Base-by-base conservation (phyloP, 1,140 invertebrate species). In the Pomacea maculata region DNA sequence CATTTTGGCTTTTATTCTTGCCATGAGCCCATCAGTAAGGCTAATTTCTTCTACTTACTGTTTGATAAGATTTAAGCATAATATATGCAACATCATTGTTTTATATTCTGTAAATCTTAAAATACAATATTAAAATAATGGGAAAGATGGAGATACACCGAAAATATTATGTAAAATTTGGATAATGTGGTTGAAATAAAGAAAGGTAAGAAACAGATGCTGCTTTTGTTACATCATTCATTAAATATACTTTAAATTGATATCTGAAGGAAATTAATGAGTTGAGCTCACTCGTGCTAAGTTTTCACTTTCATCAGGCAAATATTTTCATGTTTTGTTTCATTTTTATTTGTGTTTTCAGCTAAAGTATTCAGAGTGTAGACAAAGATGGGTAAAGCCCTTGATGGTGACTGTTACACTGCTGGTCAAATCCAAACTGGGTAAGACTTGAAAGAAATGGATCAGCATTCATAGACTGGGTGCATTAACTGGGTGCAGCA, bases 391-490 rank as follows among this genome's bases (percentile, higher is more conserved):
- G 80, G 71, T 73, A 57, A 72, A 52, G 25, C 70, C 71, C 15
- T 57, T 82, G 61, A 55, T 78, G 29, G 63, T 71, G 70, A 64
- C 80, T 19, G 29, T 82, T 52, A 65, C 25, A 54, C 67, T 73
- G 25, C 76, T 82, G 9, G 68, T 82, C 57, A 82, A 75, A 12
- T 78, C 75, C 73, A 82, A 78, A 67, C 54, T 82, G 54, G 80
- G 80, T 82, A 55, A 78, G 75, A 64, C 15, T 21, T 78, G 1
- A 19, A 34, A 25, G 67, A 12, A 21, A 21, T 3, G 12, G 67
- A 25, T 14, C 11, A 34, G 21, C 21, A 15, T 70, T 6, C 29
- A n/a, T 70, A 21, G 21, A 34, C 12, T 2, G 1, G 21, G 1
- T 7, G 3, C 11, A 6, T 14, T n/a, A 34, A 6, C 67, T 70